phyloP scores from a whole-genome alignment of 2,888 invertebrate genomes.

The Steinernema hermaphroditum region DNA sequence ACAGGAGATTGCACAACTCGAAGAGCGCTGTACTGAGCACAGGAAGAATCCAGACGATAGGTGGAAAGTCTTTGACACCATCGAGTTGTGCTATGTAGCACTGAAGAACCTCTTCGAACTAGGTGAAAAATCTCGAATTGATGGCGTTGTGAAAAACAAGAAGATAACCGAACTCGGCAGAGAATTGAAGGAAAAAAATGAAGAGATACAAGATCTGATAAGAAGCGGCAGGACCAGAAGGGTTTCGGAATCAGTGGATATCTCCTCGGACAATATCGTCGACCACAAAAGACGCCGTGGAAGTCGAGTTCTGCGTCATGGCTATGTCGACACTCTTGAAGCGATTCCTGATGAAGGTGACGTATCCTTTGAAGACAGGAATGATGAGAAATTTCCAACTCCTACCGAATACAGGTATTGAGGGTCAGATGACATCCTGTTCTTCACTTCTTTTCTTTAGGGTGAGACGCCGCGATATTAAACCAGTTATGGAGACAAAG shows the following conservation, averaged over 20 bases:
- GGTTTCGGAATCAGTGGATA: too few relatives aligned
- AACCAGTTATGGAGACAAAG: too few relatives aligned
- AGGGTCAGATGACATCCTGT: not conserved
- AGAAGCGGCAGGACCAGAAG: not conserved
- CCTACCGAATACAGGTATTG: not conserved
- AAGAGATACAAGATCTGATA: not conserved
- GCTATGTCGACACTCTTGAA: not conserved
- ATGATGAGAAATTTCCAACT: not conserved
- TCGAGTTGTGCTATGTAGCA: not conserved
- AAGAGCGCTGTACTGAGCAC: not conserved
- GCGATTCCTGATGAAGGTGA: not conserved
- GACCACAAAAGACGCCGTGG: not conserved
- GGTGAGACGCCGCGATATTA: too few relatives aligned
- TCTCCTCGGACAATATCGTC: too few relatives aligned
- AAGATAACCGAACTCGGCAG: not conserved
- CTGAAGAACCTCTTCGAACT: not conserved
- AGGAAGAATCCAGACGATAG: not conserved
- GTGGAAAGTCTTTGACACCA: not conserved
- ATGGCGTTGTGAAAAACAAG: not conserved
- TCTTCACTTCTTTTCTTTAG: too few relatives aligned
- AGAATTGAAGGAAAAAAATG: not conserved
- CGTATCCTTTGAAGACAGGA: not conserved
- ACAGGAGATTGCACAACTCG: not conserved
- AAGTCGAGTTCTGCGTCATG: not conserved
- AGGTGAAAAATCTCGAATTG: not conserved